Evolutionary conservation across 2,888 invertebrate species (phyloP), one percentile per base, ranked within the genome.

Genomic region (Aleiodes testaceus): DNA sequence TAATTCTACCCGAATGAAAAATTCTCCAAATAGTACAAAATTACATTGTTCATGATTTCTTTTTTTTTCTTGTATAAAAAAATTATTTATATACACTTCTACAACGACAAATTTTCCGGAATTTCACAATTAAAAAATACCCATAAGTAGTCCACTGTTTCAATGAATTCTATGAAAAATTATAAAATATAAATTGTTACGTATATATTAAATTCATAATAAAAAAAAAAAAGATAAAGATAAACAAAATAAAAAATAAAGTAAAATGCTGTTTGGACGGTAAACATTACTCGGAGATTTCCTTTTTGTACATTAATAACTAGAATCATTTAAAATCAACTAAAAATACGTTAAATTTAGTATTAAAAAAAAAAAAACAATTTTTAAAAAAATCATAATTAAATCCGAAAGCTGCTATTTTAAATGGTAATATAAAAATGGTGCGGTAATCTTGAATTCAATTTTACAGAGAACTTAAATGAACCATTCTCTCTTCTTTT

Each of bases 401-500:
- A 11, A 6, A 55, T 11, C 2, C 1, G 2, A 36, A 36, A 36
- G 9, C 2, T 36, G 9, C 9, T 9, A 36, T 36, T 36, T 36
- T 36, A 36, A 36, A 36, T 36, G 9, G 4, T 36, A 36, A 36
- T 36, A 36, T 36, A 11, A 36, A 36, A 36, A 36, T 36, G 36
- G 36, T 36, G 36, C 36, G 36, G 26, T 26, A 26, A 26, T 36
- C 9, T 36, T 36, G 7, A 11, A 36, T 36, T 7, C 2, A 36
- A 3, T 36, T 36, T 36, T 9, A 36, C 9, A 36, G 36, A 36
- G 36, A 36, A 36, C 78, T 78, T 93, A 97, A 87, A 97, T 97
- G 88, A 97, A 97, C 94, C 96, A 97, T 89, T 97, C 97, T 83
- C 95, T 92, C 80, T 96, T 93, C 89, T 96, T 96, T 86, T 94